Evolutionary conservation across 2,113 vertebrate species (phyloP), one percentile per base, ranked within the genome.

Genomic region (Acanthochromis polyacanthus): DNA sequence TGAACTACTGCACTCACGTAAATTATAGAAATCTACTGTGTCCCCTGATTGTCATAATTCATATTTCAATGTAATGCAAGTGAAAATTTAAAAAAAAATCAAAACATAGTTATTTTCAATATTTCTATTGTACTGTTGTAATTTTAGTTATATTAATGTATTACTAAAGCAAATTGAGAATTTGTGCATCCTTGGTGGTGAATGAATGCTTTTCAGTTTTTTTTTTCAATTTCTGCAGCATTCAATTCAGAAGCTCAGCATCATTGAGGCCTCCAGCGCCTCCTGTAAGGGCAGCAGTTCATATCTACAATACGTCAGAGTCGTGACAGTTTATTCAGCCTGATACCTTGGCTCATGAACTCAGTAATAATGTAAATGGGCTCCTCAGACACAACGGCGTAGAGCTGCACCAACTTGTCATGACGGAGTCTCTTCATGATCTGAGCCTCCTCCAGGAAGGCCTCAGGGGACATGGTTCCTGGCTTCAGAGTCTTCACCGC

Each of bases 341-440:
- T 10, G 36, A 40, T 87, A 99, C 98, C 98, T 84, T 98, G 95
- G 91, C 94, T 96, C 98, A 99, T 98, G 92, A 96, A 99, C 92
- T 99, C 98, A 0, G 98, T 99, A 89, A 99, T 98, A 3, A 99
- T 99, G 92, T 98, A 99, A 93, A 99, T 99, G 80, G 98, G 98
- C 68, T 99, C 98, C 85, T 99, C 97, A 0, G 98, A 99, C 73
- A 99, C 98, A 28, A 99, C 98, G 0, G 98, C 98, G 0, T 99
- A 99, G 71, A 99, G 94, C 95, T 99, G 98, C 89, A 99, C 98
- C 91, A 99, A 95, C 90, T 99, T 99, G 93, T 99, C 98, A 3
- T 99, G 98, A 43, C 98, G 94, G 58, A 99, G 95, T 81, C 96
- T 92, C 91, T 99, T 99, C 98, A 99, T 99, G 94, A 99, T 96